Base-by-base conservation (phyloP, 2,797 vertebrate genomes). In the Glossophaga mutica region DNA sequence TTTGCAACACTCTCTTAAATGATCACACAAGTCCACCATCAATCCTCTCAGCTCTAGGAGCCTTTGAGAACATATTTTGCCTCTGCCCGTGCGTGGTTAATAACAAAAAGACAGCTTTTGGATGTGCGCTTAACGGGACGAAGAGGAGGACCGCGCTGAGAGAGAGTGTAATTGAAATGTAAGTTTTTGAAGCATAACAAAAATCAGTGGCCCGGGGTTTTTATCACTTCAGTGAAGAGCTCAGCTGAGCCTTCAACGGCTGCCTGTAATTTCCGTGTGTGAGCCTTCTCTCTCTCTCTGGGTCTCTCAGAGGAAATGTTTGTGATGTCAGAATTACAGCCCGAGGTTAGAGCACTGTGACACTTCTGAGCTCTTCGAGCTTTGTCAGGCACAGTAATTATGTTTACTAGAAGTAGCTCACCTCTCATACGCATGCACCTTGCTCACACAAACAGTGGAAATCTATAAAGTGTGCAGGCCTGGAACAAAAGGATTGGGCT, bases 361-460 rank as follows among this genome's bases (percentile, higher is more conserved):
- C 76, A 94, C 87, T 84, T 82, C 50, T 14, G 2, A 93, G 70
- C 83, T 93, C 50, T 79, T 96, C 89, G 90, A 96, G 94, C 84
- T 86, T 89, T 97, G 76, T 79, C 86, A 95, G 91, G 71, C 86
- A 85, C 86, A 84, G 67, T 91, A 95, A 97, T 97, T 97, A 77
- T 71, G 73, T 95, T 96, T 96, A 93, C 76, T 70, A 39, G 57
- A 94, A 94, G 39, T 73, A 68, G 83, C 55, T 90, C 79, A 87
- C 81, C 77, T 88, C 52, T 89, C 34, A 12, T 68, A n/a, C 8
- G 39, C 85, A 52, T 44, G 21, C 29, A 18, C 39, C 44, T 94
- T 91, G 93, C 82, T 97, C 84, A 74, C n/a, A 82, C 22, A 94
- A 15, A 71, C 29, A 8, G 42, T 29, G 46, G 26, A 82, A 67